These are phyloP conservation scores for Camponotus vicinus DNA, from an alignment of 1,140 invertebrate species.

Conservation along the genomic window DNA sequence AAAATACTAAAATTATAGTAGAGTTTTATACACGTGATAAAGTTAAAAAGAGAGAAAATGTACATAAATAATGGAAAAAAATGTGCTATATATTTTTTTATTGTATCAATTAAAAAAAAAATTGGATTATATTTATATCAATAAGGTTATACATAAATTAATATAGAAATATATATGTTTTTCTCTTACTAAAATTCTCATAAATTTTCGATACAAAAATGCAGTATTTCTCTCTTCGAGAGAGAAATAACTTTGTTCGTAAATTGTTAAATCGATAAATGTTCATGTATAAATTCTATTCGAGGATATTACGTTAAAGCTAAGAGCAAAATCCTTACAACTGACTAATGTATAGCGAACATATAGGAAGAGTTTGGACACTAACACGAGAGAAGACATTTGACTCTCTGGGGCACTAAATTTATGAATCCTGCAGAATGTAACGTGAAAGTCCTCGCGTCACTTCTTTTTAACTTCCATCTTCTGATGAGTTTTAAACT, in stretches of 20 bases:
- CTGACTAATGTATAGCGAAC: slow-evolving; percentile 1
- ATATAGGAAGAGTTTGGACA: slow-evolving; percentile 6
- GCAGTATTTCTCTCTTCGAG: slow-evolving; percentile 10
- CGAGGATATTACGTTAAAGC: background rate
- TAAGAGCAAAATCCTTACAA: background rate
- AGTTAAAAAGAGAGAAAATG: background rate
- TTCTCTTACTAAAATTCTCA: background rate
- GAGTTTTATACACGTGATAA: background rate
- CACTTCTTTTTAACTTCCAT: slow-evolving; percentile 53
- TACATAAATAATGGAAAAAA: background rate
- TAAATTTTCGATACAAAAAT: background rate
- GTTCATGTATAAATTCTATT: slow-evolving; percentile 11
- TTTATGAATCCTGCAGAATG: slow-evolving; percentile 49
- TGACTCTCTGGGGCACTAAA: slow-evolving; percentile 4
- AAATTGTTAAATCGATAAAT: background rate
- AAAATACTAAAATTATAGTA: background rate
- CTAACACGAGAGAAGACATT: slow-evolving; percentile 17
- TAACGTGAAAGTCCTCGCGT: slow-evolving; percentile 42
- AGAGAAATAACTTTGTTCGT: background rate
- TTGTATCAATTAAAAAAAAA: background rate
- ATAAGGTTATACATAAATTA: background rate
- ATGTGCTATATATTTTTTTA: background rate
- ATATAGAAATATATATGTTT: background rate
- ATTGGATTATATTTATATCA: background rate
- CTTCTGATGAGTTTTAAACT: slow-evolving; percentile 50